Evolutionary conservation across 1,140 invertebrate species (phyloP), one percentile per base, ranked within the genome.

Genomic region (Bradynema listronoti): DNA sequence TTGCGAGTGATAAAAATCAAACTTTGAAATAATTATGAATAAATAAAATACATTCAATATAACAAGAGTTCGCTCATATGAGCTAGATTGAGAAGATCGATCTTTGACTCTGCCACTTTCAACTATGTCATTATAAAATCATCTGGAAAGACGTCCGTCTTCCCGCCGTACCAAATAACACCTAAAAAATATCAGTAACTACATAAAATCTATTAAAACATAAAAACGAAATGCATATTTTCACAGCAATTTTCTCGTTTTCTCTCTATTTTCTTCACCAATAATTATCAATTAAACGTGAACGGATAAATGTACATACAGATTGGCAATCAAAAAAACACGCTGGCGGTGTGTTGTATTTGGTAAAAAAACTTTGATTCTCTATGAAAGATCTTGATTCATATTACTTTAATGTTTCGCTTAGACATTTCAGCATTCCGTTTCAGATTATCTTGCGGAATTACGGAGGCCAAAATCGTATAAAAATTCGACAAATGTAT

Each of bases 311-410:
- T 0, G 33, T 16, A 36, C 4, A 3, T 22, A 9, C n/a, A 16
- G 27, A 63, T 61, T 36, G 61, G 61, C n/a, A n/a, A n/a, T n/a
- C 27, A n/a, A 30, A 34, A 53, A 33, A 27, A 66, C 65, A 25
- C 61, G 59, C 43, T 63, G 61, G 9, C 51, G 29, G n/a, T 56
- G 19, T 16, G 63, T 63, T 64, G 43, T 11, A 63, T 29, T 33
- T 63, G 19, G 30, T 64, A 30, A 4, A 30, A 30, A 39, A 58
- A 58, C 19, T 57, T 58, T 19, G 46, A 29, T 19, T 24, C 16
- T 16, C 24, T 36, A 19, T 49, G 34, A 49, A 11, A 29, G 30
- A 19, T 32, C 11, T 22, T 34, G 4, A 9, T 45, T 32, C 43
- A 32, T 11, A 25, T 16, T 27, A 25, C 6, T 2, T 42, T 30